Evolutionary conservation across 1,140 invertebrate genomes (phyloP), one percentile per base, ranked within the genome.

Genomic region (Calosoma granatense): DNA sequence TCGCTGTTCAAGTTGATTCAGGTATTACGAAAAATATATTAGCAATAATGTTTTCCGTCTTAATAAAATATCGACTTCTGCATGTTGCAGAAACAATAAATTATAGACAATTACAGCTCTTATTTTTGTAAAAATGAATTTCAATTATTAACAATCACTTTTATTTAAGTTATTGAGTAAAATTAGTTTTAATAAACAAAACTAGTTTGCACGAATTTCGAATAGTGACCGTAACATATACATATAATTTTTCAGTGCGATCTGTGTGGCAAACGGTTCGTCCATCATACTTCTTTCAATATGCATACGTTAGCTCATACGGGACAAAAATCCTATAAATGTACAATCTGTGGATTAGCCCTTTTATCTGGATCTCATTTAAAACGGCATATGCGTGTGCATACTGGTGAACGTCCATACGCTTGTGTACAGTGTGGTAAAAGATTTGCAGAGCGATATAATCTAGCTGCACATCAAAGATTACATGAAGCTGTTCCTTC

Each of bases 371-470:
- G 76, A 61, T 83, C 81, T 57, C 81, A 84, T 68, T 75, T 83
- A 59, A 82, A 82, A 70, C 74, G 81, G 4, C 85, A 86, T 63
- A 74, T 84, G 64, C 74, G 82, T 30, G 80, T 80, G 2, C 84
- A 86, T 63, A 84, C 82, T 0, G 81, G 82, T 14, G 83, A 86
- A 67, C 82, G 81, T 67, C 81, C 80, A 2, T 85, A 82, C 63
- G 75, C 70, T 55, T 87, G 84, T 63, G 70, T 70, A 9, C 72
- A 74, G 22, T 86, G 84, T 70, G 77, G 78, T 17, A 86, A 85
- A 68, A 74, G 79, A 19, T 87, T 86, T 64, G 80, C 83, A 0
- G 83, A 87, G 70, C 78, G 80, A 39, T 81, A 69, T 55, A 69
- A 69, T 58, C 56, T 69, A 21, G 55, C 58, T 14, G 60, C 64